Conservation (phyloP, 2,113 vertebrate species). For the Bagarius yarrelli region DNA sequence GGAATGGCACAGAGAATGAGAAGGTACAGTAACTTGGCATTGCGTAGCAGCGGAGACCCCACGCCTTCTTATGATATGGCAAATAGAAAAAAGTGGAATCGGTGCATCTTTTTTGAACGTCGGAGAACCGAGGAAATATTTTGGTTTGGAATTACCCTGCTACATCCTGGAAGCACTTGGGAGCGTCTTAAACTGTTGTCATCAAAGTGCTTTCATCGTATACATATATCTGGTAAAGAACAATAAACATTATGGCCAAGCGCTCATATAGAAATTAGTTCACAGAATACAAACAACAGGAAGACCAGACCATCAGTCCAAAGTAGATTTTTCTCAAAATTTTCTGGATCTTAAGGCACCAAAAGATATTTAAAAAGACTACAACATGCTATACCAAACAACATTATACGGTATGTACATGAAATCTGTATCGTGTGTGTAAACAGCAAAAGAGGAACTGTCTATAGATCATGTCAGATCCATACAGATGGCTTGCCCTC, state of each 20-base stretch:
- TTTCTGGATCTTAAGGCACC: slow-evolving; percentile 38
- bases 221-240: background rate
- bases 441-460: slow-evolving; percentile 6
- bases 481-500: slow-evolving; percentile 77
- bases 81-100: background rate
- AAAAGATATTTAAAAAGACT: slow-evolving; percentile 16
- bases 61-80: background rate
- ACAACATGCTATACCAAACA: background rate
- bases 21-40: background rate
- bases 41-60: background rate
- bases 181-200: background rate
- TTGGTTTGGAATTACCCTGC: slow-evolving; percentile 9
- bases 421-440: background rate
- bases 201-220: background rate
- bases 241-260: background rate
- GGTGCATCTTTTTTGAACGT: background rate
- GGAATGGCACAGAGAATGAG: background rate
- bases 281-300: background rate
- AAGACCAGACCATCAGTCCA: slow-evolving; percentile 5
- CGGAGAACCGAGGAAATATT: background rate
- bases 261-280: background rate
- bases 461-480: slow-evolving; percentile 57
- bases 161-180: slow-evolving; percentile 16
- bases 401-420: background rate
- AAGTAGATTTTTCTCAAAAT: slow-evolving; percentile 17